These are phyloP conservation scores for Halictus ligatus DNA, from an alignment of 2,888 invertebrate genomes.

Conservation along the genomic window DNA sequence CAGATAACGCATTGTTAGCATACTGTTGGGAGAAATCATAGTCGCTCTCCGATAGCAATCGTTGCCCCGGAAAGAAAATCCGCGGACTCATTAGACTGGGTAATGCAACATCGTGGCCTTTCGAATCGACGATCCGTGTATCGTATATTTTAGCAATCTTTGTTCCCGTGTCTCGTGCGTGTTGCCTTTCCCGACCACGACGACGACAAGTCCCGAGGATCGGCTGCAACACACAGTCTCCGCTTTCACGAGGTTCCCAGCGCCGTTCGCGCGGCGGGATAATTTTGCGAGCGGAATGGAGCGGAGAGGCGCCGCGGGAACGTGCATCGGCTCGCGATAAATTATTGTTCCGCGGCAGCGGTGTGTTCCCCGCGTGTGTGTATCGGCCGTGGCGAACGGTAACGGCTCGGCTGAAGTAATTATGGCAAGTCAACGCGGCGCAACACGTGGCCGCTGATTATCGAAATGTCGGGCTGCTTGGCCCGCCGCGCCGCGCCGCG, in stretches of 20 bases:
- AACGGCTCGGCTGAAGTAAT: conserved; percentile 54
- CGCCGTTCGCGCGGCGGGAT: not conserved
- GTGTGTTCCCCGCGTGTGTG: conserved; percentile 1
- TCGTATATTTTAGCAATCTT: conserved; percentile 14
- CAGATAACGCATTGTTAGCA: not conserved
- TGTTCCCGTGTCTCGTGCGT: conserved; percentile 8
- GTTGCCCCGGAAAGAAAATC: conserved; percentile 2
- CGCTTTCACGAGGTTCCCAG: conserved; percentile 14
- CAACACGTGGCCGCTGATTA: conserved; percentile 72
- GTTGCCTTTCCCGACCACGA: not conserved
- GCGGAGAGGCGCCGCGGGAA: conserved; percentile 6
- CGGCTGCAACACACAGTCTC: not conserved
- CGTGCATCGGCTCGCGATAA: conserved; percentile 56
- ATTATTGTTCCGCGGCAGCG: conserved; percentile 36
- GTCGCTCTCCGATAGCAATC: not conserved
- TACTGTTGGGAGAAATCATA: not conserved
- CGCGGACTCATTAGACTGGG: not conserved
- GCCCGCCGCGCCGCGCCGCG: conserved; percentile 32
- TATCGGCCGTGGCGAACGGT: conserved; percentile 27
- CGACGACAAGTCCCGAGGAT: not conserved
- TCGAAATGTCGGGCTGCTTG: conserved; percentile 66
- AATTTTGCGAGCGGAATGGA: conserved; percentile 25
- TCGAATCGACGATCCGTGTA: conserved; percentile 7
- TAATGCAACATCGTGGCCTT: conserved; percentile 8
- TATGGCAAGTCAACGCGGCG: conserved; percentile 65